Evolutionary conservation across 2,797 vertebrate genomes (phyloP).

Genomic region (Intellagama lesueurii): DNA sequence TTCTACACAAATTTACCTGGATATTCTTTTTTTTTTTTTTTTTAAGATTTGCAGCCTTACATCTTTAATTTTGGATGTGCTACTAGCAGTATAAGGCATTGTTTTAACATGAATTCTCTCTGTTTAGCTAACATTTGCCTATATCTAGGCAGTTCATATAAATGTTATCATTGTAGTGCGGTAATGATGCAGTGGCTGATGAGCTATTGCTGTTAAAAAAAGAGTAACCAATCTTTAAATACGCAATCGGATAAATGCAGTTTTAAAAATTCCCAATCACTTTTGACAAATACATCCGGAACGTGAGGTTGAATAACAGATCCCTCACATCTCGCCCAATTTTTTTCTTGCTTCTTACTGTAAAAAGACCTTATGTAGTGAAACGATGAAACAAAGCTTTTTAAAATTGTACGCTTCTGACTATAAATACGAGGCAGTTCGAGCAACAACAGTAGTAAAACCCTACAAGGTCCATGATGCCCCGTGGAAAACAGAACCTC

Average conservation of each 20-base stretch:
- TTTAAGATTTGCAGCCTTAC: background rate
- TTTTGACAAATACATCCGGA: background rate
- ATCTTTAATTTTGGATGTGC: background rate
- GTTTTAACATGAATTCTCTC: background rate
- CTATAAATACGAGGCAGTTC: too few species aligned
- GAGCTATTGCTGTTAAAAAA: too few species aligned
- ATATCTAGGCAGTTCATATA: background rate
- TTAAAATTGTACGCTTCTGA: background rate
- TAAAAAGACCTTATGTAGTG: background rate
- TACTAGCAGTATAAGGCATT: background rate
- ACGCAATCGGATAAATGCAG: too few species aligned
- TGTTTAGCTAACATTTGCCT: background rate
- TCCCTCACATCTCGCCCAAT: too few species aligned
- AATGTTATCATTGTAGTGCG: background rate
- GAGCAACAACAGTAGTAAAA: fast-evolving
- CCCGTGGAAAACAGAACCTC: background rate
- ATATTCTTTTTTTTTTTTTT: too few species aligned
- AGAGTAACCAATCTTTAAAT: background rate
- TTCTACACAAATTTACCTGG: background rate
- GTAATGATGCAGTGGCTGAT: background rate
- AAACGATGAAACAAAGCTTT: background rate
- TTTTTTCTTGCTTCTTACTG: background rate
- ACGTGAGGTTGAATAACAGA: background rate
- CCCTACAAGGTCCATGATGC: background rate
- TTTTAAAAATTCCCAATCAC: too few species aligned